Percentiles rank a stretch among this genome's conserved stretches.
These are phyloP conservation scores for Mactra quadrangularis DNA, from an alignment of 1,140 invertebrate genomes.

Conservation along the genomic window DNA sequence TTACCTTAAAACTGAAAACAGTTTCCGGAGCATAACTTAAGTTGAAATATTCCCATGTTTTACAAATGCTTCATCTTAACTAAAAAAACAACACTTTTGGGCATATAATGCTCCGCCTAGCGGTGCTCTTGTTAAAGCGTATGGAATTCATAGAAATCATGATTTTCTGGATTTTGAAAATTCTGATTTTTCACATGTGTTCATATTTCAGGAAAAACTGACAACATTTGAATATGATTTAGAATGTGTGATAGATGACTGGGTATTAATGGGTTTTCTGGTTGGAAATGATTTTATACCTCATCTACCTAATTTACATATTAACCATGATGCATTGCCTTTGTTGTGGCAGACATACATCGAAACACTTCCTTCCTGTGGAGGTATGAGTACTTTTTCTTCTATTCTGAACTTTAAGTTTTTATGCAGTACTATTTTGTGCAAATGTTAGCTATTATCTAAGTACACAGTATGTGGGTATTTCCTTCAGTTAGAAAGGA, in stretches of 20 bases:
- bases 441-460: background rate
- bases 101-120: too few species aligned
- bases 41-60: too few species aligned
- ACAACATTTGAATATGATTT: conserved; percentile 91
- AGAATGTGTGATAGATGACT: conserved; percentile 91
- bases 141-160: too few species aligned
- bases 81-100: too few species aligned
- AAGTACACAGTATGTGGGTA: background rate
- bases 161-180: too few species aligned
- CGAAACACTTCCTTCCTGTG: conserved; percentile 92
- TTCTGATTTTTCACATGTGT: too few species aligned
- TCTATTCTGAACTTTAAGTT: too few species aligned
- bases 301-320: conserved; percentile 96
- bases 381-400: conserved; percentile 88
- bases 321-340: conserved; percentile 93
- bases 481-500: background rate
- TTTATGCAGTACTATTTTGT: too few species aligned
- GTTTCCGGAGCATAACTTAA: too few species aligned
- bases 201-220: conserved; percentile 83
- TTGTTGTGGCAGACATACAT: conserved; percentile 95
- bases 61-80: too few species aligned
- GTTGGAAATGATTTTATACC: conserved; percentile 99
- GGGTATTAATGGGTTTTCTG: conserved; percentile 96
- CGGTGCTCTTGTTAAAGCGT: too few species aligned
- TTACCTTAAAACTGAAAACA: too few species aligned